These are phyloP conservation scores for Danio albolineatus DNA, from an alignment of 2,797 vertebrate species.

Conservation along the genomic window DNA sequence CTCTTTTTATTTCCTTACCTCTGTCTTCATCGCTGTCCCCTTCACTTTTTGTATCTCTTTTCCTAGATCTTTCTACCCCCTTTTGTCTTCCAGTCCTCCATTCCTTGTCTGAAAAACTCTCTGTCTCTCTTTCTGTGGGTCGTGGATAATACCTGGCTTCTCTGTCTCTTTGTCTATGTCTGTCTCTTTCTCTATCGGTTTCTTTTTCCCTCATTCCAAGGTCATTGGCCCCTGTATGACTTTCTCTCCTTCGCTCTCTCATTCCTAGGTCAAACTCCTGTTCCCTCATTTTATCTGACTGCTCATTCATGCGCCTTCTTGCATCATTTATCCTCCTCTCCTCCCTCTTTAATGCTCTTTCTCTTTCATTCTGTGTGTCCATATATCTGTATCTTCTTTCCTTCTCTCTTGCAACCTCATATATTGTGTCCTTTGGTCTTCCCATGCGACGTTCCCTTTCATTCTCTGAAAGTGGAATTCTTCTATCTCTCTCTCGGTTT, in stretches of 20 bases:
- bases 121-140: conserved; percentile 44
- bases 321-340: conserved; percentile 57
- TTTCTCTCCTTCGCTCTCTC: conserved; percentile 56
- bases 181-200: conserved; percentile 58
- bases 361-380: conserved; percentile 64
- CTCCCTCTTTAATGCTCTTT: conserved; percentile 63
- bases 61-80: conserved; percentile 57
- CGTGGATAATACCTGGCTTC: conserved; percentile 21
- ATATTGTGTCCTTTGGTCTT: conserved; percentile 46
- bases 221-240: conserved; percentile 48
- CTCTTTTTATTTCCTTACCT: conserved; percentile 53
- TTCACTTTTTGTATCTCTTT: conserved; percentile 64
- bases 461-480: conserved; percentile 8
- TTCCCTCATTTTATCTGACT: conserved; percentile 62
- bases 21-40: conserved; percentile 59
- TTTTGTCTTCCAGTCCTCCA: conserved; percentile 68
- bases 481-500: conserved; percentile 55
- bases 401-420: conserved; percentile 60
- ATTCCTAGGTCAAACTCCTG: conserved; percentile 49
- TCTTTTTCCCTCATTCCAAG: conserved; percentile 53
- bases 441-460: conserved; percentile 55
- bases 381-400: conserved; percentile 51
- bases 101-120: conserved; percentile 62
- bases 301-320: conserved; percentile 51
- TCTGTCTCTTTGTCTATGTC: conserved; percentile 55